Evolutionary conservation across 1,140 invertebrate genomes (phyloP).

Genomic region (Cyphomyrmex costatus): DNA sequence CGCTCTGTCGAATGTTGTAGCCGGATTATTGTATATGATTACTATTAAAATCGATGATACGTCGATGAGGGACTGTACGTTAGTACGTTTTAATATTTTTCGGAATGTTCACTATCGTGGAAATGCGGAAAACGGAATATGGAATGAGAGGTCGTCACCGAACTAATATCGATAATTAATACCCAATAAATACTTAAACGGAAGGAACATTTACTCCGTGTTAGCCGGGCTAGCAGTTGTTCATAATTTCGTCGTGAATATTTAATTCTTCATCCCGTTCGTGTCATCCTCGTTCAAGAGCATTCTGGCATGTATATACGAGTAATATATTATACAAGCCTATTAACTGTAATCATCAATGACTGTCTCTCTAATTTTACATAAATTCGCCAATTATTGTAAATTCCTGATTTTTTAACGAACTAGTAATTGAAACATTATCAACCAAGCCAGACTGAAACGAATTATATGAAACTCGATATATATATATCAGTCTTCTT

Average conservation of each 20-base stretch:
- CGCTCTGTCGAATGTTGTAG: slow-evolving; percentile 11
- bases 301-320: slow-evolving; percentile 14
- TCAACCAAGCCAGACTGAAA: background rate
- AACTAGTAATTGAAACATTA: background rate
- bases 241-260: slow-evolving; percentile 56
- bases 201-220: slow-evolving; percentile 36
- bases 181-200: slow-evolving; percentile 58
- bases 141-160: slow-evolving; percentile 36
- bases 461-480: background rate
- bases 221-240: slow-evolving; percentile 28
- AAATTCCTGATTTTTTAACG: slow-evolving; percentile 18
- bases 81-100: slow-evolving; percentile 42
- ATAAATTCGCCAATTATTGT: slow-evolving; percentile 32
- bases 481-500: background rate
- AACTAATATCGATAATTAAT: slow-evolving; percentile 66
- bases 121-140: slow-evolving; percentile 47
- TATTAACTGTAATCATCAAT: slow-evolving; percentile 48
- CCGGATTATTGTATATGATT: slow-evolving; percentile 48
- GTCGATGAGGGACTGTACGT: background rate
- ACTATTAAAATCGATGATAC: slow-evolving; percentile 40
- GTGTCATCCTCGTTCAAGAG: slow-evolving; percentile 6
- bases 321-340: slow-evolving; percentile 54
- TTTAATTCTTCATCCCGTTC: slow-evolving; percentile 58
- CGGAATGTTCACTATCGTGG: slow-evolving; percentile 29
- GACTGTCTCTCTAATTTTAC: slow-evolving; percentile 36